Evolutionary conservation across 37 sponge, comb jelly and placozoan species (phyloP), one percentile per base, ranked within the genome.

Genomic region (Dysidea cf. avara): DNA sequence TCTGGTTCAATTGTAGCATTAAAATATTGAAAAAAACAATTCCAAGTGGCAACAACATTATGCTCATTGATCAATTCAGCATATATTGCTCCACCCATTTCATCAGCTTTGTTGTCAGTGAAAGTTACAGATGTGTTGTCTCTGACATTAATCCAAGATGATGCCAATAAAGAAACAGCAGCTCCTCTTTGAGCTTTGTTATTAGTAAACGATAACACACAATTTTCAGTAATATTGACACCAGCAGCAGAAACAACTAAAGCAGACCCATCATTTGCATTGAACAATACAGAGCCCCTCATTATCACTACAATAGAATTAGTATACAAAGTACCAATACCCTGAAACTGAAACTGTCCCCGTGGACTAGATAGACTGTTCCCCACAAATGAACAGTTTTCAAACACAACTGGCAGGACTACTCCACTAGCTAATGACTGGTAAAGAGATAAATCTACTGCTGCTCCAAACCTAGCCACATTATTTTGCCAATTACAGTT

Each of bases 21-120:
- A n/a, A 1, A 47, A 29, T 68, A 68, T 4, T 68, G 68, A 40
- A 68, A 46, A 40, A 68, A 68, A 26, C 68, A 68, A 22, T 24
- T 38, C 30, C 68, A 26, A 1, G 48, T 22, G n/a, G 68, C 39
- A 6, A 68, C 26, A 7, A 68, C 50, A 40, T 68, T 48, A 20
- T 49, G 68, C 22, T 68, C 24, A 26, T 49, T 49, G 48, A 47
- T 68, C 3, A 17, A 32, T 29, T 68, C 68, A 48, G 46, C 46
- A 68, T 29, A 48, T 24, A 68, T 68, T 21, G 68, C 68, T 2
- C 68, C 68, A 48, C 68, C 68, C 28, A 24, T 32, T 48, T 40
- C 43, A 17, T 18, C 43, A 68, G 68, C 68, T 2, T 47, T 20
- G 16, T 68, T 68, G 2, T 47, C 51, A 40, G 2, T 20, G 46